phyloP scores from a whole-genome alignment of 2,113 vertebrate genomes.

The Lonchura striata region DNA sequence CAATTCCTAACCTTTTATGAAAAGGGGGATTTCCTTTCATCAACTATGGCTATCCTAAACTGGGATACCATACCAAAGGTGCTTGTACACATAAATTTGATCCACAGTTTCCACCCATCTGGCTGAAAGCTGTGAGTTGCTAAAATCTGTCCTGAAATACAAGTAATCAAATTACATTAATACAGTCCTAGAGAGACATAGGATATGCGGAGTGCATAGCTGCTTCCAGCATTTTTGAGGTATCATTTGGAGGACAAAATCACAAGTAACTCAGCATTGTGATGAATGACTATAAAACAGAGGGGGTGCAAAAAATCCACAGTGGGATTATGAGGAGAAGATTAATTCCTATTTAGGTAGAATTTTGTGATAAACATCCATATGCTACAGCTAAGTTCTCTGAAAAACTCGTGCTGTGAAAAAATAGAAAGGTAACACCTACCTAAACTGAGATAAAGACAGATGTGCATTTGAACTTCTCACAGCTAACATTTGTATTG shows the following conservation, averaged over 20 bases:
- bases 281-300: not conserved
- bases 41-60: not conserved
- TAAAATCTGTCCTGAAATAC: not conserved
- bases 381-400: not conserved
- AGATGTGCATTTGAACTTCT: not conserved
- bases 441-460: not conserved
- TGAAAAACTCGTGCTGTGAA: not conserved
- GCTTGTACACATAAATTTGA: fast-evolving
- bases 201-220: not conserved
- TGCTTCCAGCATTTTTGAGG: not conserved
- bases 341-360: not conserved
- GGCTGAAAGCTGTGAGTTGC: not conserved
- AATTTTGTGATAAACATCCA: not conserved
- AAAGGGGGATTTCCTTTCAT: not conserved
- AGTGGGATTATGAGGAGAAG: not conserved
- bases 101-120: not conserved
- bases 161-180: not conserved
- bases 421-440: not conserved
- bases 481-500: not conserved
- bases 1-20: not conserved
- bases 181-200: not conserved
- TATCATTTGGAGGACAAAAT: not conserved
- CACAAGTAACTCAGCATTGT: not conserved
- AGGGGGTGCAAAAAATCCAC: not conserved
- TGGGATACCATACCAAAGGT: not conserved